Percentiles rank a stretch among this genome's conserved stretches.
Evolutionary conservation across 2,888 invertebrate species (phyloP).

Genomic region (Tortrix viridana): DNA sequence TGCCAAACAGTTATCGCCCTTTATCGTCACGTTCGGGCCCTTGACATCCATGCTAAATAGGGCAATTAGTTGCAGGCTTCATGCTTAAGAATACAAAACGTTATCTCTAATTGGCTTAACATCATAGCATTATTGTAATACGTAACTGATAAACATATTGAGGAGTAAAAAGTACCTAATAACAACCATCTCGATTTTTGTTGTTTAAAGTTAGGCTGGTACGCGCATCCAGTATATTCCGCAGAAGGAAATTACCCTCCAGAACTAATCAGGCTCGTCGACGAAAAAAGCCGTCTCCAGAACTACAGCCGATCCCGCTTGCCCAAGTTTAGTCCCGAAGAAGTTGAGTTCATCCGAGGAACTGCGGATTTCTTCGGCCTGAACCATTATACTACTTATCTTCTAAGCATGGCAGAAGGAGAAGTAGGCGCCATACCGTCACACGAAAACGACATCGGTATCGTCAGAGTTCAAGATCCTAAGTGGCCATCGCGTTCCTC

Average conservation of each 20-base stretch:
- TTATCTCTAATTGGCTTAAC: no score
- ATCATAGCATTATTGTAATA: no score
- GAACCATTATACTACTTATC: constrained; percentile 79
- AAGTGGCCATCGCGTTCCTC: constrained; percentile 86
- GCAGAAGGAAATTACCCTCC: constrained; percentile 84
- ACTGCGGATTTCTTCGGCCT: constrained; percentile 80
- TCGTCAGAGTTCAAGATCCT: constrained; percentile 81
- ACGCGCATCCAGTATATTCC: constrained; percentile 82
- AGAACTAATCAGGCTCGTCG: constrained; percentile 79
- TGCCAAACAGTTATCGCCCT: constrained; percentile 11
- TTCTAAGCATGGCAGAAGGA: constrained; percentile 70
- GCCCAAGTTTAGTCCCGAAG: constrained; percentile 81
- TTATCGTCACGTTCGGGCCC: constrained; percentile 38
- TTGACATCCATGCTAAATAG: constrained; percentile 50
- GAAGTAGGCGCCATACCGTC: constrained; percentile 81
- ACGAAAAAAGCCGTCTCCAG: constrained; percentile 79
- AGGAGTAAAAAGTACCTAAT: no score
- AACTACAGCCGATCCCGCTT: constrained; percentile 83
- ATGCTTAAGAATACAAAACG: no score
- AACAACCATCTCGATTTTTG: not conserved
- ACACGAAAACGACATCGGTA: constrained; percentile 85
- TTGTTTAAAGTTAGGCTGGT: constrained; percentile 77
- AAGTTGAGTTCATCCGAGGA: constrained; percentile 73
- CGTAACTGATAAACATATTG: no score
- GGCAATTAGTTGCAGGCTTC: constrained; percentile 20